These are phyloP conservation scores for Spea bombifrons DNA, from an alignment of 2,113 vertebrate genomes.

Conservation along the genomic window DNA sequence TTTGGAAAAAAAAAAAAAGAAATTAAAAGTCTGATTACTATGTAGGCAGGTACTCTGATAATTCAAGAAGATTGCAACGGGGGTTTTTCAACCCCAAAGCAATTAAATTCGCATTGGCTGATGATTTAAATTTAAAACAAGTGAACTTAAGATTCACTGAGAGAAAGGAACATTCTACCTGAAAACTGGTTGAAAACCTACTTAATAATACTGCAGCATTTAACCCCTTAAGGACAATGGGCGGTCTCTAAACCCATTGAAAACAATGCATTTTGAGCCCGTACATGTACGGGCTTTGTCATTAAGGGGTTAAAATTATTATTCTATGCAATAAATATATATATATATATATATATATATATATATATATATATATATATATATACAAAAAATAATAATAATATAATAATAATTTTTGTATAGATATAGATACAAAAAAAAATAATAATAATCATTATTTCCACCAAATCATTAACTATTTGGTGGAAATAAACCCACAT, in stretches of 20 bases:
- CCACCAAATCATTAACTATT: no score
- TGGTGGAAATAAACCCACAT: no score
- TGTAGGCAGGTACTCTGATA: constrained; percentile 26
- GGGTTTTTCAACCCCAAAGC: constrained; percentile 42
- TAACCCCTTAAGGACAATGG: no score
- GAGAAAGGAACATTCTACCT: constrained; percentile 25
- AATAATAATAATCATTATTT: no score
- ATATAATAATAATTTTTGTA: background rate
- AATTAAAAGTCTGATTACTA: constrained; percentile 39
- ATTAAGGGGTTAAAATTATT: no score
- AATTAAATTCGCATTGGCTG: constrained; percentile 41
- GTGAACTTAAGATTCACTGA: constrained; percentile 21
- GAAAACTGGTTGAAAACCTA: constrained; percentile 11
- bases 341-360: no score
- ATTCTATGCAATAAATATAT: no score
- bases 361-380: no score
- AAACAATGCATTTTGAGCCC: no score
- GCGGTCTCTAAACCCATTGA: no score
- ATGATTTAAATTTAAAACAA: constrained; percentile 37
- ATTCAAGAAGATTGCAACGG: constrained; percentile 43
- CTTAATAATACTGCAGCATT: constrained; percentile 12
- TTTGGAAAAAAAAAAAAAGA: constrained; percentile 21
- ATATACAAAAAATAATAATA: no score
- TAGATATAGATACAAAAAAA: background rate
- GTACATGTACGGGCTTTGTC: no score